Conservation (phyloP, 2,113 vertebrate species). For the Phocoena sinus region DNA sequence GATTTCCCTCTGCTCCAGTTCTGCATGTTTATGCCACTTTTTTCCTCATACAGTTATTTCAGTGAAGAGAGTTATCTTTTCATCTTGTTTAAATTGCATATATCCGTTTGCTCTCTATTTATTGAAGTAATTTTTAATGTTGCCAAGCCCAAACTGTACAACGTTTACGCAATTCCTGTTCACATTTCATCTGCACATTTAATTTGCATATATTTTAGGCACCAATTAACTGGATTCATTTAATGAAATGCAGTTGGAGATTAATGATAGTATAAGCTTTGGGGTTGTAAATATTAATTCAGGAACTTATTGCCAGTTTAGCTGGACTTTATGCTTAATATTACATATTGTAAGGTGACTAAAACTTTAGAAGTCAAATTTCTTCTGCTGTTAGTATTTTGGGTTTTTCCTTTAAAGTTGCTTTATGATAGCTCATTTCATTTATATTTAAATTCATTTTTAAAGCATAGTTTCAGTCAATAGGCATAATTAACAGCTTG, state of each 20-base stretch:
- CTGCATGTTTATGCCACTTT: neutral
- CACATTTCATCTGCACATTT: neutral
- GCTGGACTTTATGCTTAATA: constrained; percentile 10
- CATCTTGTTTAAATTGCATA: neutral
- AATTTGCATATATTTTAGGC: neutral
- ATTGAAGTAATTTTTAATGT: neutral
- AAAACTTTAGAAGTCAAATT: neutral
- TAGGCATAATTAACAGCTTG: constrained; percentile 17
- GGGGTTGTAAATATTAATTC: neutral
- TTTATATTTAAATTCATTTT: constrained; percentile 39
- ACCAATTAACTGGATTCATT: neutral
- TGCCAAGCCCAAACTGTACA: neutral
- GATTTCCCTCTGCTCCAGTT: neutral
- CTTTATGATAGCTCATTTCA: neutral
- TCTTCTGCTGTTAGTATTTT: constrained; percentile 30
- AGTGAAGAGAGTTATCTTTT: neutral
- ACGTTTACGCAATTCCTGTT: constrained; percentile 23
- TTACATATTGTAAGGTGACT: neutral
- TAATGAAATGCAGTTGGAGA: constrained; percentile 11
- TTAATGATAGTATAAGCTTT: neutral
- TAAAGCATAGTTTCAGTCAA: neutral
- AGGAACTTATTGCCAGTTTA: neutral
- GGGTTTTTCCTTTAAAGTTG: neutral
- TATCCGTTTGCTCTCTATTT: neutral
- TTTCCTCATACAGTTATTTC: neutral